Evolutionary conservation across 2,113 vertebrate genomes (phyloP).

Genomic region (Ptilorrhoa leucosticta): DNA sequence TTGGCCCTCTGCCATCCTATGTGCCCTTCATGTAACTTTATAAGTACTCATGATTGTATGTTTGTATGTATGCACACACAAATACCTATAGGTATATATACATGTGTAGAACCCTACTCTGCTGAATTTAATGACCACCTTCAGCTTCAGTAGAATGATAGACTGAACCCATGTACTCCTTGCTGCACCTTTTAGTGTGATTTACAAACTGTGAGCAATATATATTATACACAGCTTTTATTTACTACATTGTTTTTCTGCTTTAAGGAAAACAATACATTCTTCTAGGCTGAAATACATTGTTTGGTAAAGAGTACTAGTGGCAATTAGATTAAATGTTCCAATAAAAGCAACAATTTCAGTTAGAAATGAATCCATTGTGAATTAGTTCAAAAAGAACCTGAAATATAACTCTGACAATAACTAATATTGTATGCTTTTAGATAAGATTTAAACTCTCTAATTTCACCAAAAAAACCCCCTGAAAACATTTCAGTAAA

Average conservation of each 20-base stretch:
- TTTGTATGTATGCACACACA: neutral
- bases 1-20: neutral
- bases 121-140: neutral
- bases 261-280: neutral
- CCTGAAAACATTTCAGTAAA: neutral
- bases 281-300: neutral
- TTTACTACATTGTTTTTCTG: neutral
- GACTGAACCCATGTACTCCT: neutral
- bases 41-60: neutral
- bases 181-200: neutral
- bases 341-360: neutral
- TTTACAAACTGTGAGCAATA: neutral
- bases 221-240: neutral
- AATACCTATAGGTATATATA: neutral
- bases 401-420: neutral
- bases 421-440: neutral
- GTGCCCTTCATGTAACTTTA: neutral
- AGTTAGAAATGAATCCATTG: neutral
- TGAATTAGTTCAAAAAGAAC: neutral
- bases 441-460: neutral
- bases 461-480: neutral
- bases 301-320: neutral
- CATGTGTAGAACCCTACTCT: neutral
- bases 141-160: neutral
- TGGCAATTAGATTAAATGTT: neutral